Evolutionary conservation across 2,797 vertebrate species (phyloP), one percentile per base, ranked within the genome.

Genomic region (Eutrigla gurnardus): DNA sequence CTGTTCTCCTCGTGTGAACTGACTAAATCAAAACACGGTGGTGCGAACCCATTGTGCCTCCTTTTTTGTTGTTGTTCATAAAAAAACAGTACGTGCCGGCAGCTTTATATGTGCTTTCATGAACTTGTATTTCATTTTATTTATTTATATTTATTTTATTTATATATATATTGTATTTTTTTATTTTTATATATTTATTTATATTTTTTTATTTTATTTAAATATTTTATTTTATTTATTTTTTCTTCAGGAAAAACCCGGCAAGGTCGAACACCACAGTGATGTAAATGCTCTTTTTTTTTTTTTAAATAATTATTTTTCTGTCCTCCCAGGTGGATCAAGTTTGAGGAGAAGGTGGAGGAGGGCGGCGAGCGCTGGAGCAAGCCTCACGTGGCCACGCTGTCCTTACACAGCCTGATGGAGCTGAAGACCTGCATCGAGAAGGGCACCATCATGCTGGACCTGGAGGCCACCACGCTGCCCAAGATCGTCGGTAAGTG

Each of bases 311-410:
- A 2, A 32, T 5, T 33, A 4, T 33, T 12, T 13, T 12, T 14
- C 43, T 15, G 6, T 33, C 39, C 3, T 37, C 7, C 6, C 60
- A 99, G 98, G 84, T 99, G 97, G 98, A 98, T 99, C 87, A 99
- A 99, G 88, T 99, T 99, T 83, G 98, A 99, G 92, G 98, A 99
- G 94, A 99, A 97, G 90, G 97, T 99, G 63, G 98, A 99, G 80
- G 95, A 96, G 74, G 97, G 98, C 0, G 98, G 97, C 2, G 98
- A 99, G 81, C 94, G 98, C 66, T 99, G 98, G 98, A 99, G 97
- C 80, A 99, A 99, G 77, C 97, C 98, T 3, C 98, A 99, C 0
- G 98, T 99, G 74, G 95, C 95, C 86, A 96, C 95, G 5, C 85
- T 96, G 83, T 94, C 95, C 50, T 63, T 96, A 1, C 95, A 96